Evolutionary conservation across 1,140 invertebrate genomes (phyloP).

Genomic region (Colletes gigas): DNA sequence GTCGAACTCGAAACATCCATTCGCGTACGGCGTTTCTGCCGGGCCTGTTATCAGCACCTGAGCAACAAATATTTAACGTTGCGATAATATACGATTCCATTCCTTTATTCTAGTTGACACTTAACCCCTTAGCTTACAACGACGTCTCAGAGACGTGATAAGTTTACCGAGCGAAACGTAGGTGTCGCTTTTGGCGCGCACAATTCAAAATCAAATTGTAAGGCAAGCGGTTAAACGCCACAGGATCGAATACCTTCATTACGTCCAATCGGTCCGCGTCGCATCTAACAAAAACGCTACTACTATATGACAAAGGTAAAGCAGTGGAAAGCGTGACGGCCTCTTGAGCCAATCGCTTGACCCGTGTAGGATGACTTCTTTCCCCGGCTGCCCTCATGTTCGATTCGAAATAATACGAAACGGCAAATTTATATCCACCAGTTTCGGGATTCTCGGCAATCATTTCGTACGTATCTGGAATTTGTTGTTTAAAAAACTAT

Average conservation of each 20-base stretch:
- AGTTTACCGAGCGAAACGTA: too few relatives aligned
- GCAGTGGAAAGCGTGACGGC: constrained; percentile 96
- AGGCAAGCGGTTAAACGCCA: too few relatives aligned
- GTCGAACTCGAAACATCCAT: constrained; percentile 94
- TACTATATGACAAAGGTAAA: constrained; percentile 95
- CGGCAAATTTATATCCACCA: constrained; percentile 90
- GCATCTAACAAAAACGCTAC: constrained; percentile 97
- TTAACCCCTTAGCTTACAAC: too few relatives aligned
- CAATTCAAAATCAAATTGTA: too few relatives aligned
- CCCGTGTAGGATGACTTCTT: constrained; percentile 90
- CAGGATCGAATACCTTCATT: constrained; percentile 89
- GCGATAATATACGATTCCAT: not conserved
- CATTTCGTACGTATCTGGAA: constrained; percentile 94
- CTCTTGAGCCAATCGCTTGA: constrained; percentile 97
- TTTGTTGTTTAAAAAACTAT: constrained; percentile 41
- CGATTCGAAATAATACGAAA: constrained; percentile 95
- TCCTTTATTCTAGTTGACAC: not conserved
- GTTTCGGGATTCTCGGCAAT: constrained; percentile 88
- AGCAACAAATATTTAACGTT: constrained; percentile 48
- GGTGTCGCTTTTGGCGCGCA: too few relatives aligned
- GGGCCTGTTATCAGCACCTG: constrained; percentile 95
- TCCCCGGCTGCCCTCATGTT: constrained; percentile 93
- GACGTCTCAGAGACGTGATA: too few relatives aligned
- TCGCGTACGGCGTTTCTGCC: constrained; percentile 93
- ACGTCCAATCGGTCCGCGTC: constrained; percentile 96